Conservation (phyloP, 2,888 invertebrate genomes). For the Agrochola lota region DNA sequence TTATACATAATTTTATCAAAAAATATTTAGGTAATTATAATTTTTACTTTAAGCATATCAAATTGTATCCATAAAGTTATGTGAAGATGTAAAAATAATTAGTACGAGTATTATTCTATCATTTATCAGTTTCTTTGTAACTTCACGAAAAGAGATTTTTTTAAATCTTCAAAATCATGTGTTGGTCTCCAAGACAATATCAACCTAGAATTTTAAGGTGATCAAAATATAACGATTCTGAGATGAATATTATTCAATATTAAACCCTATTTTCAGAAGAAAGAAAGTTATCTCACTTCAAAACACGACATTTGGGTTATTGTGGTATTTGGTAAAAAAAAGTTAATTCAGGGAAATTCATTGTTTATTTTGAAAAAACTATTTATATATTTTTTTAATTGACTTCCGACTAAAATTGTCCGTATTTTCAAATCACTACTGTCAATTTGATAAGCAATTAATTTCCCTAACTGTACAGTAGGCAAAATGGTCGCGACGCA, state of each 20-base stretch:
- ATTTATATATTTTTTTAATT: no score
- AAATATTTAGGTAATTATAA: slow-evolving; percentile 65
- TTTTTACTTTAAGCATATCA: slow-evolving; percentile 75
- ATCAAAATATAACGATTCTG: background rate
- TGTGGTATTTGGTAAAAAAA: no score
- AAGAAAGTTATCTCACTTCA: background rate
- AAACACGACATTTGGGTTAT: no score
- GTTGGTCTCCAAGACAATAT: slow-evolving; percentile 55
- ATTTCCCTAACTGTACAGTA: no score
- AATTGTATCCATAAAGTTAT: slow-evolving; percentile 48
- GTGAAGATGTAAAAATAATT: slow-evolving; percentile 45
- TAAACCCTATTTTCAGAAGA: background rate
- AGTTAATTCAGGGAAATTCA: no score
- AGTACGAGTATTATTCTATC: background rate
- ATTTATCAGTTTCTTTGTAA: slow-evolving; percentile 26
- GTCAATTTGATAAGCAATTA: no score
- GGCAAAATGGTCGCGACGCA: no score
- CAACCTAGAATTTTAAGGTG: slow-evolving; percentile 38
- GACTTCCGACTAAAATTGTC: no score
- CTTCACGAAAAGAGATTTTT: background rate
- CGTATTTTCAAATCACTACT: no score
- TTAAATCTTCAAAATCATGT: background rate
- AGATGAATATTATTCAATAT: slow-evolving; percentile 6
- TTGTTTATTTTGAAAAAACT: no score
- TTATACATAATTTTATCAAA: slow-evolving; percentile 43